Evolutionary conservation across 2,888 invertebrate genomes (phyloP).

Genomic region (Deladenus siricidicola): DNA sequence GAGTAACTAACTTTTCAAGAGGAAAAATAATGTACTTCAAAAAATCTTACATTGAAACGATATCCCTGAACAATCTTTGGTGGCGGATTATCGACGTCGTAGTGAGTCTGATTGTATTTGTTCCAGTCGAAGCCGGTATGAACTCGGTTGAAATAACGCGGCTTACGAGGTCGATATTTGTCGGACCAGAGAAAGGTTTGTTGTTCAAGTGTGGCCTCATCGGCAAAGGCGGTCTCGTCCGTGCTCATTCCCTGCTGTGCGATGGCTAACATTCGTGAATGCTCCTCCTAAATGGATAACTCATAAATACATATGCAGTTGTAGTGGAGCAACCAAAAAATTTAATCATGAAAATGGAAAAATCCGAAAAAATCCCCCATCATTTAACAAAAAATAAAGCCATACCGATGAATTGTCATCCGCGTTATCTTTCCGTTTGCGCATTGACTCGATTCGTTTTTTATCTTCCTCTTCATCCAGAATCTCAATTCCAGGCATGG

Average conservation of each 20-base stretch:
- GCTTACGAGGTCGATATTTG: constrained; percentile 92
- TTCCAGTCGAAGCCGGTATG: constrained; percentile 91
- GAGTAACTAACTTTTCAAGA: background rate
- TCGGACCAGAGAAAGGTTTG: constrained; percentile 91
- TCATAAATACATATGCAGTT: background rate
- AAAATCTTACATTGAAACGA: constrained; percentile 77
- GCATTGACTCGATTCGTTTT: constrained; percentile 60
- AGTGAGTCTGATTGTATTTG: constrained; percentile 99
- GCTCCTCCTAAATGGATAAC: constrained; percentile 48
- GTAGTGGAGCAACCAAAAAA: no score
- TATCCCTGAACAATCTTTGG: constrained; percentile 99
- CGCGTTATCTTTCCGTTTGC: constrained; percentile 4
- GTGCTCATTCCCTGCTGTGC: constrained; percentile 75
- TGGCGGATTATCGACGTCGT: constrained; percentile 99
- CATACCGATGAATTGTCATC: constrained; percentile 14
- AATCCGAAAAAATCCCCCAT: background rate
- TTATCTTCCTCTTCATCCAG: constrained; percentile 70
- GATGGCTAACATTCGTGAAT: constrained; percentile 68
- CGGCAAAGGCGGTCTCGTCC: constrained; percentile 64
- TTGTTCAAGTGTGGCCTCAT: constrained; percentile 69
- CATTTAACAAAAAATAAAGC: background rate
- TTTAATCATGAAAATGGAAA: background rate
- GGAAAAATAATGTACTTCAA: background rate
- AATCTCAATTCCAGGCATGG: constrained; percentile 65
- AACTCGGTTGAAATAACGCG: constrained; percentile 84